Percentiles rank a stretch among this genome's conserved stretches.
Conservation (phyloP, 1,140 invertebrate genomes). For the Wasmannia auropunctata region DNA sequence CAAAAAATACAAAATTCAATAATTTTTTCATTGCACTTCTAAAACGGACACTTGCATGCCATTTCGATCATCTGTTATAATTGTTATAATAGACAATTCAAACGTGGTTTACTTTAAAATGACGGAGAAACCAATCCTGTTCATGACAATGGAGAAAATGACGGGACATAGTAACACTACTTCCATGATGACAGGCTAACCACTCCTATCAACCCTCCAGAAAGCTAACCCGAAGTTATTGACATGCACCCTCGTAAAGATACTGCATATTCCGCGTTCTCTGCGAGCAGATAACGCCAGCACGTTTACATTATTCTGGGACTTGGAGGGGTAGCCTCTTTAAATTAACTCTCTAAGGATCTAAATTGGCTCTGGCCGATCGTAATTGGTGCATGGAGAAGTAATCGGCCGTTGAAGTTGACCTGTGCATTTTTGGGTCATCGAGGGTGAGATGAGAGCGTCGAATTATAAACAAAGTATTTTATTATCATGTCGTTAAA, state of each 20-base stretch:
- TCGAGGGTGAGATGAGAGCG: neutral
- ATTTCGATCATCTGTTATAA: neutral
- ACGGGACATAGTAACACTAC: slow-evolving; percentile 59
- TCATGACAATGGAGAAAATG: slow-evolving; percentile 63
- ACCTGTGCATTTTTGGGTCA: slow-evolving; percentile 17
- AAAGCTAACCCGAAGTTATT: slow-evolving; percentile 65
- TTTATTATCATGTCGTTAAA: neutral
- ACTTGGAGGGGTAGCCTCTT: slow-evolving; percentile 56
- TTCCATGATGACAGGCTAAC: slow-evolving; percentile 10
- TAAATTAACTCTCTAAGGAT: slow-evolving; percentile 67
- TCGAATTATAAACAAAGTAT: neutral
- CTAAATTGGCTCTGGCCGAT: slow-evolving; percentile 44
- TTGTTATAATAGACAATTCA: neutral
- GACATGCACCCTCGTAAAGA: slow-evolving; percentile 74
- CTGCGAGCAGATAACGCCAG: slow-evolving; percentile 51
- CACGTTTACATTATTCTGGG: slow-evolving; percentile 66
- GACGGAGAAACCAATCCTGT: neutral
- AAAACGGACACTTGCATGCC: neutral
- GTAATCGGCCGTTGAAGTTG: slow-evolving; percentile 56
- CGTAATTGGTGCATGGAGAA: slow-evolving; percentile 13
- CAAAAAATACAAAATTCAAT: neutral
- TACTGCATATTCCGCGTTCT: slow-evolving; percentile 60
- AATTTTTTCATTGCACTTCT: neutral
- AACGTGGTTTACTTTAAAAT: neutral
- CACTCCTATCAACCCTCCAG: slow-evolving; percentile 60